Percentiles rank a stretch among this genome's conserved stretches.
Evolutionary conservation across 1,140 invertebrate species (phyloP).

Genomic region (Bombus pyrosoma): DNA sequence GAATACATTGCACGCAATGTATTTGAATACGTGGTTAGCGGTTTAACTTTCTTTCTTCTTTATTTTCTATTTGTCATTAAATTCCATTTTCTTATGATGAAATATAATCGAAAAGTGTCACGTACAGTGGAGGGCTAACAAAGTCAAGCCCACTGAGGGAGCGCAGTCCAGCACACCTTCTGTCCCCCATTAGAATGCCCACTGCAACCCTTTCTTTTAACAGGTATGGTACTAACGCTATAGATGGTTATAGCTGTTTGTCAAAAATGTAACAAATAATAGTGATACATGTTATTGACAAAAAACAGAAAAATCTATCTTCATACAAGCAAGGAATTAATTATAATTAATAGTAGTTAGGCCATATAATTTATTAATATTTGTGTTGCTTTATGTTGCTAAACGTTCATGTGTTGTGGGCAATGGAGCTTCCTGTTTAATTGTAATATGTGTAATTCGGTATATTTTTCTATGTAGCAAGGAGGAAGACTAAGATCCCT

Average conservation of each 20-base stretch:
- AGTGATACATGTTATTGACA: constrained; percentile 13
- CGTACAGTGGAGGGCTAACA: constrained; percentile 77
- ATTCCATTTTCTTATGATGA: neutral
- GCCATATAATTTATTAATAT: constrained; percentile 15
- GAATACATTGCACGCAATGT: constrained; percentile 47
- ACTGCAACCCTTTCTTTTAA: constrained; percentile 86
- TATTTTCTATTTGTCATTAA: neutral
- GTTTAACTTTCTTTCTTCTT: neutral
- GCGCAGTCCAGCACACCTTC: constrained; percentile 84
- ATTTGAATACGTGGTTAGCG: constrained; percentile 12
- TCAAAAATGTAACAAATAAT: constrained; percentile 24
- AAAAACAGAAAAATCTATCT: neutral
- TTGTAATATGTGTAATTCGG: neutral
- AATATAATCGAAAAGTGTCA: constrained; percentile 73
- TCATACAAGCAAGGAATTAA: neutral
- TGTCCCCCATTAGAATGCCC: constrained; percentile 90
- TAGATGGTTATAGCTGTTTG: constrained; percentile 35
- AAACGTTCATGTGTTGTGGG: constrained; percentile 30
- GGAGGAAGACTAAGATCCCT: neutral
- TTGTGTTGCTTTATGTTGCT: constrained; percentile 21
- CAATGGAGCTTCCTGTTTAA: constrained; percentile 45
- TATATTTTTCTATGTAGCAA: neutral
- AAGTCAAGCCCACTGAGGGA: constrained; percentile 83
- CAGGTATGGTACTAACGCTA: constrained; percentile 85
- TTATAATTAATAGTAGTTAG: constrained; percentile 8